Conservation (phyloP, 2,113 vertebrate genomes). For the Odocoileus virginianus region DNA sequence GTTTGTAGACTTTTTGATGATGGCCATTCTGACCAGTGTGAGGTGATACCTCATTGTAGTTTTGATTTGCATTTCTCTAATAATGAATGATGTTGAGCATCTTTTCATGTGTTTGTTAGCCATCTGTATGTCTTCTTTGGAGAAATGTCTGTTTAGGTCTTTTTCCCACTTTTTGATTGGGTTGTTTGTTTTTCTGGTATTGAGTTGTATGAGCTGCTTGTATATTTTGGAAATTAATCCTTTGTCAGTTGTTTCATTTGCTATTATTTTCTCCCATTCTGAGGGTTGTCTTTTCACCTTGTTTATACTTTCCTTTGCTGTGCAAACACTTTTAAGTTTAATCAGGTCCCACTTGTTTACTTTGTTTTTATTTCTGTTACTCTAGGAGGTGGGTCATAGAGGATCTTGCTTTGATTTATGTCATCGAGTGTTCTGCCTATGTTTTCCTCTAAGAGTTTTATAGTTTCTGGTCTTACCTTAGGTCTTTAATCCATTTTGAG, state of each 20-base stretch:
- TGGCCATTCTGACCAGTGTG: background rate
- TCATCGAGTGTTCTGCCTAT: too few relatives aligned
- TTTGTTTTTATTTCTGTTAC: background rate
- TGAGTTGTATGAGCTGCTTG: background rate
- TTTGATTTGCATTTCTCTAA: background rate
- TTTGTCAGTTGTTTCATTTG: background rate
- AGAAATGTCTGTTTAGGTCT: background rate
- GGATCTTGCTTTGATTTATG: too few relatives aligned
- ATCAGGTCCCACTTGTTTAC: background rate
- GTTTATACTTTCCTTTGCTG: background rate
- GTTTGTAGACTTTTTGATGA: background rate
- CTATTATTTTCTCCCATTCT: background rate
- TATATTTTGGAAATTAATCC: background rate
- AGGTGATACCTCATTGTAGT: background rate
- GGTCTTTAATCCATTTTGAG: too few relatives aligned
- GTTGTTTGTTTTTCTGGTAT: background rate
- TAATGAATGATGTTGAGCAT: background rate
- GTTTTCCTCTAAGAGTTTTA: too few relatives aligned
- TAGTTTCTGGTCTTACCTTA: too few relatives aligned
- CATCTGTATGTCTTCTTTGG: background rate
- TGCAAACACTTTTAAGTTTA: background rate
- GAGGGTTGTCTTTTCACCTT: background rate
- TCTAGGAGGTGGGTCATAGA: background rate
- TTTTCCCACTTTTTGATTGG: background rate
- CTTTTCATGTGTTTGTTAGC: background rate